Evolutionary conservation across 2,888 invertebrate species (phyloP).

Genomic region (Phengaris alcon): DNA sequence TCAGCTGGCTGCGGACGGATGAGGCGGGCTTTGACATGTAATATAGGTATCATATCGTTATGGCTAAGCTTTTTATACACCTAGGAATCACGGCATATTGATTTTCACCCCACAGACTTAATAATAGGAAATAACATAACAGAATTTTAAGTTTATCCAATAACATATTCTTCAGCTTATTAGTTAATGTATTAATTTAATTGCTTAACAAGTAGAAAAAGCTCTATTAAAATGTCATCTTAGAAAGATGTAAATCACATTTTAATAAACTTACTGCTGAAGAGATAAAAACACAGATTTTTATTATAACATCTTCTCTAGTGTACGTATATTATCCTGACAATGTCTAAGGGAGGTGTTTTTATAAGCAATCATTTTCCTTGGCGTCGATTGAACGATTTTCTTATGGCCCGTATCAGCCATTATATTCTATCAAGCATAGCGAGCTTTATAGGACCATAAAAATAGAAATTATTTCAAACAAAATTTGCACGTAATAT

Average conservation of each 20-base stretch:
- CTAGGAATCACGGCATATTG: conserved; percentile 11
- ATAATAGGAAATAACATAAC: not conserved
- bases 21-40: conserved; percentile 30
- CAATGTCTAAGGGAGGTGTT: conserved; percentile 4
- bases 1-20: conserved; percentile 22
- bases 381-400: conserved; percentile 18
- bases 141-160: not conserved
- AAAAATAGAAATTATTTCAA: conserved; percentile 17
- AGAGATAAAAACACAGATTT: not conserved
- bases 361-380: conserved; percentile 17
- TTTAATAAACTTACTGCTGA: not conserved
- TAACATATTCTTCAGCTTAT: not conserved
- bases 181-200: not conserved
- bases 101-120: not conserved
- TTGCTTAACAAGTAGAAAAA: not conserved
- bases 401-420: conserved; percentile 13
- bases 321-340: not conserved
- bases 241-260: too few species aligned
- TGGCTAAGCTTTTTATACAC: conserved; percentile 11
- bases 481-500: not conserved
- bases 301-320: not conserved
- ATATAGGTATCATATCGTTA: conserved; percentile 29
- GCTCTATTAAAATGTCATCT: not conserved
- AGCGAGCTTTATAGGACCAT: conserved; percentile 11
- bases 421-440: conserved; percentile 13